phyloP scores from a whole-genome alignment of 2,888 invertebrate genomes.

The Drosophila cognata region DNA sequence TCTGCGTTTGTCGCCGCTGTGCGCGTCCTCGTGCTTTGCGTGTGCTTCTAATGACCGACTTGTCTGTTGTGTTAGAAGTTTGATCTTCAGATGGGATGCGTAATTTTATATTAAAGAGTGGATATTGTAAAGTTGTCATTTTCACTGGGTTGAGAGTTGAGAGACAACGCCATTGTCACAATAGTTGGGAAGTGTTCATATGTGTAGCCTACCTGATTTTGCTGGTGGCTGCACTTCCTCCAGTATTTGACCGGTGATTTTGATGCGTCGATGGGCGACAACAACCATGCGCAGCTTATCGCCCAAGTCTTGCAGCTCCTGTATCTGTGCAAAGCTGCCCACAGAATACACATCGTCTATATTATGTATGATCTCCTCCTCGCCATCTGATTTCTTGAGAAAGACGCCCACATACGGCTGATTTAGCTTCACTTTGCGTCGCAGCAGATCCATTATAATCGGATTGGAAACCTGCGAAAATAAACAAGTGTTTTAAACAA shows the following conservation, averaged over 20 bases:
- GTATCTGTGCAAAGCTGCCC: constrained; percentile 99
- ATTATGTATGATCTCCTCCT: constrained; percentile 92
- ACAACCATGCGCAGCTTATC: constrained; percentile 95
- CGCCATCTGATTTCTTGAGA: constrained; percentile 95
- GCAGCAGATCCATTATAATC: constrained; percentile 93
- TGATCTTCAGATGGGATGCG: constrained; percentile 92
- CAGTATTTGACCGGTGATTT: constrained; percentile 91
- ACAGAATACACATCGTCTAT: constrained; percentile 94
- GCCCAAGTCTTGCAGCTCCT: constrained; percentile 98
- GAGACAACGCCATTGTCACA: constrained; percentile 62
- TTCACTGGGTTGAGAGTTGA: constrained; percentile 81
- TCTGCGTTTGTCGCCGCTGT: constrained; percentile 80
- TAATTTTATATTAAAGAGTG: constrained; percentile 92
- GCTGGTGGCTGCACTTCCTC: constrained; percentile 88
- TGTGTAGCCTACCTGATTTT: constrained; percentile 62
- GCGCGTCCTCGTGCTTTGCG: constrained; percentile 84
- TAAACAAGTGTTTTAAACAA: not conserved
- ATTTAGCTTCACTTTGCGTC: constrained; percentile 96
- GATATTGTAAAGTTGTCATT: constrained; percentile 92
- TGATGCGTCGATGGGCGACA: constrained; percentile 96
- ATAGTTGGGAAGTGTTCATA: constrained; percentile 42
- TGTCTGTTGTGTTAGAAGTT: constrained; percentile 82
- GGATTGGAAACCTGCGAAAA: constrained; percentile 92
- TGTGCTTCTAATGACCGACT: constrained; percentile 81
- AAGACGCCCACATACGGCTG: constrained; percentile 99